phyloP scores from a whole-genome alignment of 2,113 vertebrate species.

The Nothocercus julius region DNA sequence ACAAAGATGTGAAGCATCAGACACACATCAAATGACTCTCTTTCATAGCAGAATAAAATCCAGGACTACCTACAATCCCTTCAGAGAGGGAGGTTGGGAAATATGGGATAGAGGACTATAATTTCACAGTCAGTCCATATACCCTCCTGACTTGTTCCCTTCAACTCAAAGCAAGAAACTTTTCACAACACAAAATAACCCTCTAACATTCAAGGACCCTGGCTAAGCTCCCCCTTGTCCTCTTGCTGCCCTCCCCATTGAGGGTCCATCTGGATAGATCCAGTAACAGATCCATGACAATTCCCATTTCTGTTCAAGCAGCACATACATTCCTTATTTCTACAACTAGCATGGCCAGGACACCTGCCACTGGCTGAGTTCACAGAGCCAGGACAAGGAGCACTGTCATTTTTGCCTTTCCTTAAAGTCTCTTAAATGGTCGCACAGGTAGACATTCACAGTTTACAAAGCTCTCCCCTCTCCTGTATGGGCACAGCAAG shows the following conservation, averaged over 20 bases:
- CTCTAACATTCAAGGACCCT: not conserved
- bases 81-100: not conserved
- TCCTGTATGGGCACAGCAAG: not conserved
- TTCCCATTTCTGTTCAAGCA: not conserved
- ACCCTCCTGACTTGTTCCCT: not conserved
- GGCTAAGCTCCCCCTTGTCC: not conserved
- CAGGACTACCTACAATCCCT: not conserved
- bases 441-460: not conserved
- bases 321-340: not conserved
- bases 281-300: not conserved
- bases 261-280: not conserved
- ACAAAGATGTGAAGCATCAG: not conserved
- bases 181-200: not conserved
- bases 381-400: not conserved
- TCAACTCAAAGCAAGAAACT: not conserved
- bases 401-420: not conserved
- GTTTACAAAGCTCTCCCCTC: not conserved
- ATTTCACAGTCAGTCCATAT: not conserved
- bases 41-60: not conserved
- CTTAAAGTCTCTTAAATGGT: not conserved
- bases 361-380: not conserved
- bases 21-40: accelerated
- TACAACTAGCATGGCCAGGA: accelerated
- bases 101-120: not conserved
- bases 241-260: not conserved